phyloP scores from a whole-genome alignment of 2,113 vertebrate genomes.

The Gavia stellata region DNA sequence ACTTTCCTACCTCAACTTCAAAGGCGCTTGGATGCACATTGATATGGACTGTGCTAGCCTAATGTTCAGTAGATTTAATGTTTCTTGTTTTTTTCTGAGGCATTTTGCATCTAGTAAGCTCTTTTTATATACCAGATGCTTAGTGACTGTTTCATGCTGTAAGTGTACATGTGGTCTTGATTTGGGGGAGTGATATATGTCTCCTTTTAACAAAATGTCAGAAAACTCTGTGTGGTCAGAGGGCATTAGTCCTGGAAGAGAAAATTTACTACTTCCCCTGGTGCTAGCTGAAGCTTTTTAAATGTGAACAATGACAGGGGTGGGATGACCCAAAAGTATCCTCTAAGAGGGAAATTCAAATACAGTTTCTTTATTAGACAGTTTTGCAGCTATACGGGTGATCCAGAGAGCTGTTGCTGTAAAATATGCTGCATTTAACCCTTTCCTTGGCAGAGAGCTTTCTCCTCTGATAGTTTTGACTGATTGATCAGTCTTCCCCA shows the following conservation, averaged over 20 bases:
- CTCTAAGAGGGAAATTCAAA: not conserved
- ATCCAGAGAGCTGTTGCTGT: not conserved
- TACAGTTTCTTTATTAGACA: not conserved
- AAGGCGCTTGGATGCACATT: not conserved
- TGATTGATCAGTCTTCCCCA: not conserved
- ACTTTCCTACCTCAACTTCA: not conserved
- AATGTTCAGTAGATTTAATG: not conserved
- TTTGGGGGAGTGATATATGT: not conserved
- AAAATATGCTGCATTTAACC: not conserved
- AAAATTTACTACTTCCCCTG: not conserved
- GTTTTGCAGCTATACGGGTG: not conserved
- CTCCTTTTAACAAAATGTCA: not conserved
- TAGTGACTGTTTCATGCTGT: not conserved
- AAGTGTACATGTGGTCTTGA: not conserved
- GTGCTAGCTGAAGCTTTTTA: not conserved
- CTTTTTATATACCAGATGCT: not conserved
- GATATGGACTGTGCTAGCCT: not conserved
- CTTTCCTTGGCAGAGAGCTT: not conserved
- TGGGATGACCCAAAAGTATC: not conserved
- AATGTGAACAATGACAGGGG: not conserved
- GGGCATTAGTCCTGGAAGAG: not conserved
- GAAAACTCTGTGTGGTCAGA: not conserved
- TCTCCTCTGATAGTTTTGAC: not conserved
- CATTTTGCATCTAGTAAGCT: not conserved
- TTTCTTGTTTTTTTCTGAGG: not conserved